Evolutionary conservation across 2,888 invertebrate species (phyloP).

Genomic region (Brenthis daphne): DNA sequence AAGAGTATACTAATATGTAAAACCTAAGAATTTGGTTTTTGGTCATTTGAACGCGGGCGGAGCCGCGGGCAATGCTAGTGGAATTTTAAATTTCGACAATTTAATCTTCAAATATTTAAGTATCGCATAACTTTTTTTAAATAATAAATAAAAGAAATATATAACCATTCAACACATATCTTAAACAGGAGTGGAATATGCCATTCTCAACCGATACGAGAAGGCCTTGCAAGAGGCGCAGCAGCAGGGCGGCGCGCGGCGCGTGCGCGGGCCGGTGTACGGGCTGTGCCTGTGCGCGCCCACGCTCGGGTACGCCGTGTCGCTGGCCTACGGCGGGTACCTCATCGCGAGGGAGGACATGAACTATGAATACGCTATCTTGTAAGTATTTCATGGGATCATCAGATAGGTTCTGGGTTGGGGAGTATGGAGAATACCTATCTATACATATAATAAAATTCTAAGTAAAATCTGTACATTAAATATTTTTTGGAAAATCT

Average conservation of each 20-base stretch:
- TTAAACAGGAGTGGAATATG: conserved; percentile 71
- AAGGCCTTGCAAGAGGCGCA: conserved; percentile 67
- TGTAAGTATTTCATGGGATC: conserved; percentile 69
- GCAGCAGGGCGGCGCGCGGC: conserved; percentile 64
- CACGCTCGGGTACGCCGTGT: conserved; percentile 86
- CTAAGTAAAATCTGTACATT: too few species aligned
- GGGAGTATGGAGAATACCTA: too few species aligned
- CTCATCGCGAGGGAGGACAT: conserved; percentile 84
- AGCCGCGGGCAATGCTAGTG: too few species aligned
- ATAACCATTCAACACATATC: too few species aligned
- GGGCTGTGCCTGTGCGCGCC: conserved; percentile 87
- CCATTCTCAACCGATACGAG: conserved; percentile 77
- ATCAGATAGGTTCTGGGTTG: too few species aligned
- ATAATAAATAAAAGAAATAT: not conserved
- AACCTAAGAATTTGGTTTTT: too few species aligned
- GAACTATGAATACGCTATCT: conserved; percentile 85
- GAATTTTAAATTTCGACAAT: too few species aligned
- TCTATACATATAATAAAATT: too few species aligned
- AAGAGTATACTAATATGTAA: too few species aligned
- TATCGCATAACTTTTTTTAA: not conserved
- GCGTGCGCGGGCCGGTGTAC: conserved; percentile 85
- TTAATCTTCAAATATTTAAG: too few species aligned
- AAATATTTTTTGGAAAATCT: too few species aligned
- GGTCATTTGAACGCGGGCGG: too few species aligned
- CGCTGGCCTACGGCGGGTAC: conserved; percentile 87